Evolutionary conservation across 2,888 invertebrate species (phyloP).

Genomic region (Crematogaster levior): DNA sequence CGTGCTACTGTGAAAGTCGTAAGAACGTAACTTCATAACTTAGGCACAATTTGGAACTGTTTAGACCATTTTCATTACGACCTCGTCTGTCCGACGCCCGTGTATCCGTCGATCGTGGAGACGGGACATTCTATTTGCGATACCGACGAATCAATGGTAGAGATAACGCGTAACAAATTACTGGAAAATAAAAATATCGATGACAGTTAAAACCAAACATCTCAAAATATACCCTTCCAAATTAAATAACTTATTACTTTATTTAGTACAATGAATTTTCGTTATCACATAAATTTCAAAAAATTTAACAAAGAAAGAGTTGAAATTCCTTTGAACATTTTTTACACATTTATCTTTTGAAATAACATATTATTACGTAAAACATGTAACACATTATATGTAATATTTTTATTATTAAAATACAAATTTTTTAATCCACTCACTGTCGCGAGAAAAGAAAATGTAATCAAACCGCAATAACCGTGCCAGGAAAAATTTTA

Average conservation of each 20-base stretch:
- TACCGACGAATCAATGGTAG: background rate
- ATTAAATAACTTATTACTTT: background rate
- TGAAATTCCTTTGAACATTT: background rate
- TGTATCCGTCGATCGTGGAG: slow-evolving; percentile 24
- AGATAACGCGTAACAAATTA: background rate
- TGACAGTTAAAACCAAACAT: background rate
- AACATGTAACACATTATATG: background rate
- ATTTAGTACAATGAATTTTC: background rate
- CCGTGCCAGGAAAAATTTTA: background rate
- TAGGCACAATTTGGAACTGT: slow-evolving; percentile 86
- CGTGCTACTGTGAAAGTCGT: slow-evolving; percentile 75
- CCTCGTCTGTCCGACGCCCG: slow-evolving; percentile 40
- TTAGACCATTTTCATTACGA: slow-evolving; percentile 81
- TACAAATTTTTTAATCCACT: background rate
- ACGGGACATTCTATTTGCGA: slow-evolving; percentile 39
- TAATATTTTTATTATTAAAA: background rate
- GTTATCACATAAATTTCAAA: background rate
- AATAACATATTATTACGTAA: background rate
- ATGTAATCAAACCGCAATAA: background rate
- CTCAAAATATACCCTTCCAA: background rate
- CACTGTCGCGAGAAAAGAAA: background rate
- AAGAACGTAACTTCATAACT: slow-evolving; percentile 84
- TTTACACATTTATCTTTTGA: background rate
- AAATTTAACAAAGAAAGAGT: background rate
- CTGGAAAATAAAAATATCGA: background rate